A percentile compares a stretch with the other conserved stretches of the same genome.
These are phyloP conservation scores for Apostichopus californicus DNA, from an alignment of 35 echinoderm and acorn worm species.

Conservation along the genomic window DNA sequence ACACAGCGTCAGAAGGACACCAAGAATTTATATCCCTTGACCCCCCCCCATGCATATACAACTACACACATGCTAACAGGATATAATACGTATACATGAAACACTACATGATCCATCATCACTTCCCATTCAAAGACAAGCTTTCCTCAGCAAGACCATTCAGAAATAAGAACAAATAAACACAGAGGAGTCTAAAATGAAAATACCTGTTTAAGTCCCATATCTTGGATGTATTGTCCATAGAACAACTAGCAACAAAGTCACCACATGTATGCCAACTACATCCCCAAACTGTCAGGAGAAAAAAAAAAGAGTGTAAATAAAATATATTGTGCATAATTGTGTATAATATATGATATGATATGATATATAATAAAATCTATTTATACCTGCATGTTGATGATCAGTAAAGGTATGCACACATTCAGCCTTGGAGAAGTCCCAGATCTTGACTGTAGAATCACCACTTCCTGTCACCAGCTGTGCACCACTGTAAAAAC, in stretches of 20 bases:
- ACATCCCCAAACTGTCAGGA: slow-evolving; percentile 90
- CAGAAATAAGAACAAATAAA: background rate
- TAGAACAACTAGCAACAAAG: slow-evolving; percentile 88
- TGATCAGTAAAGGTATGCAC: slow-evolving; percentile 97
- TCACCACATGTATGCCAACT: slow-evolving; percentile 88
- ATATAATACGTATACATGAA: too few species aligned
- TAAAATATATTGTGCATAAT: background rate
- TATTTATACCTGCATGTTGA: slow-evolving; percentile 85
- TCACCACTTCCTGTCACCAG: slow-evolving; percentile 95
- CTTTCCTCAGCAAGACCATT: too few species aligned
- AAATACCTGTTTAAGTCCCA: slow-evolving; percentile 97
- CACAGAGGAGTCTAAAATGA: background rate
- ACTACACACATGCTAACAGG: too few species aligned
- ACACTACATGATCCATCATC: too few species aligned
- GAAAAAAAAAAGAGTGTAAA: background rate
- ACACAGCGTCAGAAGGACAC: too few species aligned
- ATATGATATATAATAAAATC: background rate
- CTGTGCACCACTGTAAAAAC: slow-evolving; percentile 81
- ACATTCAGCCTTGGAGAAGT: slow-evolving; percentile 99
- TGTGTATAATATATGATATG: too few species aligned
- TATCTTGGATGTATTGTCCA: slow-evolving; percentile 98
- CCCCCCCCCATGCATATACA: too few species aligned
- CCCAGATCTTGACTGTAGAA: slow-evolving; percentile 96
- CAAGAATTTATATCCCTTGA: too few species aligned
- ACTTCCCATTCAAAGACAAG: too few species aligned